Evolutionary conservation across 2,888 invertebrate genomes (phyloP).

Genomic region (Smittia sp.): DNA sequence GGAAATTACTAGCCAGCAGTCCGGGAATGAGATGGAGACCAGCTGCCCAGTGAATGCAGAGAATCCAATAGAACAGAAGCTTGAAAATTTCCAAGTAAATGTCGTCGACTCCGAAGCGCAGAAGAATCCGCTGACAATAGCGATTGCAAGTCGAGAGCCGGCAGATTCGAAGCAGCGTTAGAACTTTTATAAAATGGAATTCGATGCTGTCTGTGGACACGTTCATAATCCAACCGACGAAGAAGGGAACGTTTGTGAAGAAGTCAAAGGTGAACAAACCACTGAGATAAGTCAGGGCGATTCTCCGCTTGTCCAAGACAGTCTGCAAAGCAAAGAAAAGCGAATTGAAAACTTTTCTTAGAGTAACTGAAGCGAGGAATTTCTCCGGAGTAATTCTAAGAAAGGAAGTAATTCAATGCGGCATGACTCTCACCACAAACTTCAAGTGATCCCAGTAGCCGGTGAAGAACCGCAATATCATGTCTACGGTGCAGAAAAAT

Average conservation of each 20-base stretch:
- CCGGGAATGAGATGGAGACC: constrained; percentile 26
- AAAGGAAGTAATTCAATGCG: no score
- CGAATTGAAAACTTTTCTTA: no score
- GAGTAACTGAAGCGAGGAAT: no score
- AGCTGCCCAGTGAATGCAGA: constrained; percentile 34
- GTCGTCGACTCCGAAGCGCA: constrained; percentile 1
- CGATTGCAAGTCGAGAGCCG: neutral
- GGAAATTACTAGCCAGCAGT: neutral
- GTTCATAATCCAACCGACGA: neutral
- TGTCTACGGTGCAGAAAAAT: constrained; percentile 10
- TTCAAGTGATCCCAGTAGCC: constrained; percentile 20
- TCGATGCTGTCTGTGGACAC: neutral
- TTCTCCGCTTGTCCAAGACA: neutral
- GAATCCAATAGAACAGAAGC: neutral
- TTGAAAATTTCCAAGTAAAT: neutral
- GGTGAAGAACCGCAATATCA: constrained; percentile 26
- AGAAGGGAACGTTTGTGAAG: constrained; percentile 31
- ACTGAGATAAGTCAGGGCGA: constrained; percentile 21
- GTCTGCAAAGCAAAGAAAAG: constrained; percentile 13
- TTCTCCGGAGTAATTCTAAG: no score
- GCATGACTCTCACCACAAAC: constrained; percentile 8
- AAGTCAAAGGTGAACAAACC: constrained; percentile 31
- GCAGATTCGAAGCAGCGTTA: constrained; percentile 7
- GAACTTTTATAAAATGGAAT: constrained; percentile 32
- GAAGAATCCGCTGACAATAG: neutral